Percentiles rank a stretch among this genome's conserved stretches.
Evolutionary conservation across 2,888 invertebrate genomes (phyloP).

Genomic region (Pteria penguin): DNA sequence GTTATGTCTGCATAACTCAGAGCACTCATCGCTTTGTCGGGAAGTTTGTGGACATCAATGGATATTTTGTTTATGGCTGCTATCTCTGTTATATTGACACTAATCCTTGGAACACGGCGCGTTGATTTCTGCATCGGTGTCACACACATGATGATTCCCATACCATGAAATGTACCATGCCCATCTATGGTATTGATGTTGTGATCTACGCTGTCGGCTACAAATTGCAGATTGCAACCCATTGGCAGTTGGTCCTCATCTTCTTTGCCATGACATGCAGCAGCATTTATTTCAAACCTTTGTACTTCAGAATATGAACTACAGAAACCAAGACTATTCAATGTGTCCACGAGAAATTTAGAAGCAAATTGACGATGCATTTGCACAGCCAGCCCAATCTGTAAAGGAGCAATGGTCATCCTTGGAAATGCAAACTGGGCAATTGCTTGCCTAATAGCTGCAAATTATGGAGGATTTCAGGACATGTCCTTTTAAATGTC

Average conservation of each 20-base stretch:
- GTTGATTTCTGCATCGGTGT: neutral
- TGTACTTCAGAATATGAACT: constrained; percentile 47
- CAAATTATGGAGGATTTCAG: neutral
- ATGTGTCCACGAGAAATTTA: constrained; percentile 51
- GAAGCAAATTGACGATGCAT: constrained; percentile 53
- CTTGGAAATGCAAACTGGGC: constrained; percentile 45
- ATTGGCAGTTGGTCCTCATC: constrained; percentile 6
- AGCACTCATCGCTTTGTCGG: neutral
- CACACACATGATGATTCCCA: neutral
- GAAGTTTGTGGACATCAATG: neutral
- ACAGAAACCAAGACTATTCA: constrained; percentile 51
- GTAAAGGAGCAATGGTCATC: constrained; percentile 45
- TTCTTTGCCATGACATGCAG: constrained; percentile 19
- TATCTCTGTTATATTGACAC: neutral
- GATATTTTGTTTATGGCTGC: neutral
- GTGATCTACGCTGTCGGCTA: constrained; percentile 44
- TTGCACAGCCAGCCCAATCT: constrained; percentile 51
- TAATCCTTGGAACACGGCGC: neutral
- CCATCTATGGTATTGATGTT: neutral
- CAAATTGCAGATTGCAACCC: constrained; percentile 41
- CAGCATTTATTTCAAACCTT: constrained; percentile 1
- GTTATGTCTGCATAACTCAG: neutral
- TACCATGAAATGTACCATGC: neutral
- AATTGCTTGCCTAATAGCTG: constrained; percentile 48
- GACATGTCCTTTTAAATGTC: neutral